A percentile compares a stretch with the other conserved stretches of the same genome.
Evolutionary conservation across 2,888 invertebrate genomes (phyloP).

Genomic region (Amaurobius ferox): DNA sequence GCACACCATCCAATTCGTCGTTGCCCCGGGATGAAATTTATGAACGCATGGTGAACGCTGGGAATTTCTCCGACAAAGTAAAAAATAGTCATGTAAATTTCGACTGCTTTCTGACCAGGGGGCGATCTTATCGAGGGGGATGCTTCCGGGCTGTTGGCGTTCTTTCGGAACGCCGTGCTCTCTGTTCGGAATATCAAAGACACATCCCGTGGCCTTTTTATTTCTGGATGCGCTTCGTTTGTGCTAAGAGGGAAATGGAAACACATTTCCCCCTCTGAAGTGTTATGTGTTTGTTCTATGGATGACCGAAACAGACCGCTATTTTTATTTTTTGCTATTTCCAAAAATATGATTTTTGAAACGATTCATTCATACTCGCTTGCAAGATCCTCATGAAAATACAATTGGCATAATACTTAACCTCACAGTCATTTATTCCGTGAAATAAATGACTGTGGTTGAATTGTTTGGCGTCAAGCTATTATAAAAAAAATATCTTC

Average conservation of each 20-base stretch:
- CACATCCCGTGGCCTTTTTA: not conserved
- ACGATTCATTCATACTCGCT: too few relatives aligned
- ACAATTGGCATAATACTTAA: too few relatives aligned
- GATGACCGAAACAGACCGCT: not conserved
- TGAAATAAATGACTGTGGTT: too few relatives aligned
- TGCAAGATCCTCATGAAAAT: too few relatives aligned
- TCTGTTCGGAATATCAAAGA: not conserved
- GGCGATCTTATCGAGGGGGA: not conserved
- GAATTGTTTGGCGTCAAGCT: too few relatives aligned
- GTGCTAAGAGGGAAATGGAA: constrained; percentile 5
- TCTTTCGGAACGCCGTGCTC: not conserved
- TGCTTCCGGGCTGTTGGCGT: not conserved
- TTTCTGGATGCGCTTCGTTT: constrained; percentile 22
- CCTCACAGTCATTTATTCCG: too few relatives aligned
- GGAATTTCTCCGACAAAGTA: not conserved
- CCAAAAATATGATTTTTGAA: too few relatives aligned
- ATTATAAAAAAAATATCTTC: too few relatives aligned
- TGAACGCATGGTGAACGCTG: not conserved
- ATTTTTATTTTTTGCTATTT: not conserved
- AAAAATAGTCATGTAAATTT: not conserved
- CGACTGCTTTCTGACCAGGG: not conserved
- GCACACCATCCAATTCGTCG: not conserved
- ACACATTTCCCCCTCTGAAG: not conserved
- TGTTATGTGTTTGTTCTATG: not conserved
- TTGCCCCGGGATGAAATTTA: not conserved